Evolutionary conservation across 2,797 vertebrate genomes (phyloP), one percentile per base, ranked within the genome.

Genomic region (Ctenopoma multispine): DNA sequence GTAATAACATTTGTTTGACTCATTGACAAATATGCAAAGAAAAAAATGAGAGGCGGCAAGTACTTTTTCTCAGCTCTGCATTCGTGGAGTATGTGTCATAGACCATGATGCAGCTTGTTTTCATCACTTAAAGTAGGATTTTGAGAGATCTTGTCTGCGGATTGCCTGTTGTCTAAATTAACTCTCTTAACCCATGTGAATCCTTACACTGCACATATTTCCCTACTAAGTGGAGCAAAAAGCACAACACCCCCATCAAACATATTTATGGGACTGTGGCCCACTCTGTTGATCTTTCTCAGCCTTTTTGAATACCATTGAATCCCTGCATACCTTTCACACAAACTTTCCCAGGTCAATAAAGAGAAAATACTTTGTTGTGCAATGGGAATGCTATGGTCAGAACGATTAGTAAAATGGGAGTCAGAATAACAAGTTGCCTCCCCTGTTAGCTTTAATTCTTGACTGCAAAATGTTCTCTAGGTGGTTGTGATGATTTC

Each of bases 331-430:
- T 46, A 58, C 47, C 51, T 53, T 24, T 36, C 20, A 58, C 31
- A n/a, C 55, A 72, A 48, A 63, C 36, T 49, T 81, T 78, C 77
- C 54, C 77, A 74, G 46, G 56, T 64, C 69, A 56, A 62, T 69
- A 79, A 78, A 75, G 34, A 59, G 6, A 63, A 23, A 44, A 63
- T 10, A 53, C 8, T 41, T 36, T 29, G 20, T 59, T 77, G 68
- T 62, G 53, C 65, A 68, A 66, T 21, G 24, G 34, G 48, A 79
- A 51, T 9, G 24, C 29, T 58, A 3, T 34, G 12, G 7, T 21
- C 11, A 7, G 24, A 59, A 48, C 48, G 55, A 75, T 68, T 48
- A 40, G 64, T 31, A 21, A 44, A 38, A 53, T 9, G 73, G 58
- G 73, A 77, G 3, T 24, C 61, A 56, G 69, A 69, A 77, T 58